Evolutionary conservation across 53 echinoderm and acorn worm species (phyloP).

Genomic region (Glandiceps talaboti): DNA sequence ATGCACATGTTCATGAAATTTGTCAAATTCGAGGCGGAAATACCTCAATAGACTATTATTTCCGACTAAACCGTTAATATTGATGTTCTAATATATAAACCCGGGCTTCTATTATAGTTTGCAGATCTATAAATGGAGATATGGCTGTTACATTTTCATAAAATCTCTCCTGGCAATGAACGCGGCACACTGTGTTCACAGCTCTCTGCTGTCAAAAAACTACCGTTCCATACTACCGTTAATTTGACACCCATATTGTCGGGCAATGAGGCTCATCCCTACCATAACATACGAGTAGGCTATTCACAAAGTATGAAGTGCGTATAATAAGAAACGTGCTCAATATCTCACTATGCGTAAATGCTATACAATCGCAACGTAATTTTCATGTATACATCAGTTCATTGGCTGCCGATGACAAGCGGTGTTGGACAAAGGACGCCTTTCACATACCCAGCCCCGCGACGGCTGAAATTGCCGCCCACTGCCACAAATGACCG

Average conservation of each 20-base stretch:
- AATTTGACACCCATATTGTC: background rate
- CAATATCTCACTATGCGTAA: background rate
- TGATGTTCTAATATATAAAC: no score
- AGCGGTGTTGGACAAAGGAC: background rate
- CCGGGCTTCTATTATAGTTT: no score
- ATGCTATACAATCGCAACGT: background rate
- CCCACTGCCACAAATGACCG: background rate
- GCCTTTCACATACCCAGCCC: slow-evolving; percentile 1
- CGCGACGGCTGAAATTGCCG: background rate
- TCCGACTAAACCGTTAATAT: no score
- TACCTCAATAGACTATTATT: no score
- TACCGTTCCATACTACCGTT: background rate
- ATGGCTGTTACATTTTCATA: no score
- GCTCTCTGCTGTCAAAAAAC: background rate
- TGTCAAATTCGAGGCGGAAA: no score
- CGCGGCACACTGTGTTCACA: no score
- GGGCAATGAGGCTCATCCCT: background rate
- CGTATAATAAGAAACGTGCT: background rate
- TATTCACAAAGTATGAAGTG: background rate
- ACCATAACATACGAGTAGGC: background rate
- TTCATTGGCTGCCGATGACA: background rate
- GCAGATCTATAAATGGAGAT: no score
- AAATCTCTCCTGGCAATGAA: background rate
- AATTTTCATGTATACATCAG: background rate
- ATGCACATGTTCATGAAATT: no score